A percentile compares a stretch with the other conserved stretches of the same genome.
Conservation (phyloP, 1,140 invertebrate species). For the Ctenoplectra terminalis region DNA sequence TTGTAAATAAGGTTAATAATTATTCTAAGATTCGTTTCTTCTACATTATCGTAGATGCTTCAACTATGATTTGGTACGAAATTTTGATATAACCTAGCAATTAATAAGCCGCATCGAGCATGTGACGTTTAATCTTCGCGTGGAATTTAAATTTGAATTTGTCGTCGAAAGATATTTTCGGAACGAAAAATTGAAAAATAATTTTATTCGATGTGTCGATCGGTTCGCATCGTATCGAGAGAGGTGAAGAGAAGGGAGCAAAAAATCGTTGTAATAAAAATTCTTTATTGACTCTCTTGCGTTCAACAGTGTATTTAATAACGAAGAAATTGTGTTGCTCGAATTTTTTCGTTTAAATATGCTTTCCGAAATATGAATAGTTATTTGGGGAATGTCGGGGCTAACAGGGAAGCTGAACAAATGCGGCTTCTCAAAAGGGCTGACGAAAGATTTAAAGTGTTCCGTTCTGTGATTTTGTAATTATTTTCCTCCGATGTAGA, state of each 20-base stretch:
- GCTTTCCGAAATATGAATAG: neutral
- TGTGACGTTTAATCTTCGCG: neutral
- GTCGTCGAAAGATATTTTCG: neutral
- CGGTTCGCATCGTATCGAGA: neutral
- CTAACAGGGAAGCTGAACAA: conserved; percentile 54
- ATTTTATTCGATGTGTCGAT: conserved; percentile 1
- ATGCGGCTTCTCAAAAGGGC: conserved; percentile 39
- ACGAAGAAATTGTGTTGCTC: neutral
- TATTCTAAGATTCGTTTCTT: neutral
- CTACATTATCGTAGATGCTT: neutral
- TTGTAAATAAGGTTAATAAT: neutral
- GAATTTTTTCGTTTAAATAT: neutral
- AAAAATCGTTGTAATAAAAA: neutral
- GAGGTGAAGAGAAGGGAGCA: too few species aligned
- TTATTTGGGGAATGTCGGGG: neutral
- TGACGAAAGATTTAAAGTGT: conserved; percentile 63
- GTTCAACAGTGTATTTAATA: neutral
- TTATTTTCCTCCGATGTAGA: conserved; percentile 78
- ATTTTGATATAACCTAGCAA: conserved; percentile 30
- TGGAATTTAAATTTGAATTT: conserved; percentile 35
- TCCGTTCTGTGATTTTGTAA: conserved; percentile 78
- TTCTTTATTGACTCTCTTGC: neutral
- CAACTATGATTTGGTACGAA: neutral
- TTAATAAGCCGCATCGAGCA: neutral
- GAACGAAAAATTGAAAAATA: conserved; percentile 19